Evolutionary conservation across 2,888 invertebrate genomes (phyloP), one percentile per base, ranked within the genome.

Genomic region (Caenorhabditis drosophilae): DNA sequence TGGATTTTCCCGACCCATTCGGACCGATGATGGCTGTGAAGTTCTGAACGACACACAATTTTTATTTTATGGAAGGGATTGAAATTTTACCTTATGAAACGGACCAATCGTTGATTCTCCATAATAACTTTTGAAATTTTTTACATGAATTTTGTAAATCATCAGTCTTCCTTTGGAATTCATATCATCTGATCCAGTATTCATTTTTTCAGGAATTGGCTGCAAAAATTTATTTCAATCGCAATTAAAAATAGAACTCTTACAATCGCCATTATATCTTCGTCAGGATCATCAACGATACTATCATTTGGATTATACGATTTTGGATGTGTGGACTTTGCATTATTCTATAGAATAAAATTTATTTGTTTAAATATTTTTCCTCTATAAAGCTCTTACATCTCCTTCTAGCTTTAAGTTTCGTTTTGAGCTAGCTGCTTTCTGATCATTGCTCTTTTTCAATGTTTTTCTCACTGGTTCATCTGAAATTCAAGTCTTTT

Each of bases 1-100:
- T 98, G 78, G 95, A 95, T 84, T 99, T 98, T 0, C 98, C 98
- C 84, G 94, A 96, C 23, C 98, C 98, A 85, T 98, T 99, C 0
- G 98, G 97, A 0, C 98, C 98, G 73, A 98, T 90, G 54, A 98
- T 94, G 0, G 95, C 89, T 6, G 96, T 93, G 82, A 96, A 97
- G 84, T 92, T 92, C 91, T 94, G 86, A 35, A 57, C 56, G 61
- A 50, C 26, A 15, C 12, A 18, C 20, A 55, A 18, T 1, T 46
- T 40, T 25, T 56, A 62, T 50, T 16, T 16, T 38, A 11, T 22
- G 41, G 22, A 22, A 44, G n/a, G n/a, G n/a, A n/a, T n/a, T n/a
- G n/a, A 44, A 11, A 6, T 7, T 12, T 31, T 23, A 93, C 93
- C 88, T 94, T 93, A 84, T 97, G 93, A 85, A 98, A 98, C 0